These are phyloP conservation scores for Junco hyemalis DNA, from an alignment of 2,113 vertebrate species.

Conservation along the genomic window DNA sequence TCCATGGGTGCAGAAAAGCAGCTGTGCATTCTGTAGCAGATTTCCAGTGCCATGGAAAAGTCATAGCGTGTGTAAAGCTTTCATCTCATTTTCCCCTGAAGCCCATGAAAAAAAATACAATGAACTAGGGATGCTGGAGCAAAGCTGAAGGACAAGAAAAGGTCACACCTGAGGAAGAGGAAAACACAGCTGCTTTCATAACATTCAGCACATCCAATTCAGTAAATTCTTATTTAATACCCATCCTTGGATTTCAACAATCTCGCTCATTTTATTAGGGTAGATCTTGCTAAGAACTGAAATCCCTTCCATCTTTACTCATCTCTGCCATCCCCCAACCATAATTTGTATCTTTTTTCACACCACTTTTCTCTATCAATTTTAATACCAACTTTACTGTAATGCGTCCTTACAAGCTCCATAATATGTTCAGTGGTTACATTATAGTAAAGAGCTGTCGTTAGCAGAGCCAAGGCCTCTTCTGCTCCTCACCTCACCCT, in stretches of 20 bases:
- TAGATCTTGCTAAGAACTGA: neutral
- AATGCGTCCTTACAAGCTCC: neutral
- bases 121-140: neutral
- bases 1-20: neutral
- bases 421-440: neutral
- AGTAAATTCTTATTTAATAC: neutral
- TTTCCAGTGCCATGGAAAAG: neutral
- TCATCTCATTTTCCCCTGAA: neutral
- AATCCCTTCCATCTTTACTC: neutral
- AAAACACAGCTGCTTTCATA: neutral
- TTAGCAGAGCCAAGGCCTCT: neutral
- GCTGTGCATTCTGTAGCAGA: neutral
- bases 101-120: neutral
- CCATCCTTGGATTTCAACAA: neutral
- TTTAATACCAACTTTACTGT: neutral
- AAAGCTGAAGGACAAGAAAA: neutral
- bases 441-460: fast-evolving
- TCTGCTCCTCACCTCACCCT: neutral
- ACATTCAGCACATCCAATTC: neutral
- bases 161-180: neutral
- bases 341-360: neutral
- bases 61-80: neutral
- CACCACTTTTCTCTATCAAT: neutral
- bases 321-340: neutral
- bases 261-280: neutral